A percentile compares a stretch with the other conserved stretches of the same genome.
Conservation (phyloP, 1,140 invertebrate species). For the Hyles vespertilio region DNA sequence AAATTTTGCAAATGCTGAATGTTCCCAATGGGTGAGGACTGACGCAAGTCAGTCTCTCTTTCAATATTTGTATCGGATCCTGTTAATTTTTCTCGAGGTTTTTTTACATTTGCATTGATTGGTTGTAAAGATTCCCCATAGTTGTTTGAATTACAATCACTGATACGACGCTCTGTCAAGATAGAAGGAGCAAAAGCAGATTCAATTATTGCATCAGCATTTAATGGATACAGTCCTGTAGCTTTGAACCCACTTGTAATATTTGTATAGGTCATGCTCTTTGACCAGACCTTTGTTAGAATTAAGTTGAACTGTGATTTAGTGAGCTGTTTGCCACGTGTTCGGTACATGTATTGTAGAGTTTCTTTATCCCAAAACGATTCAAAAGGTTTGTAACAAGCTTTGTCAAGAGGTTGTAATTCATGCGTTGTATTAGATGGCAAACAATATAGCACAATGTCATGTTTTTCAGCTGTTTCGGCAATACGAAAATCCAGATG, state of each 20-base stretch:
- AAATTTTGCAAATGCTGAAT: no score
- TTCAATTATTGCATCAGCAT: conserved; percentile 34
- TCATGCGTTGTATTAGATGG: conserved; percentile 59
- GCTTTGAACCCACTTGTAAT: conserved; percentile 30
- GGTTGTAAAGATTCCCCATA: no score
- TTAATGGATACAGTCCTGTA: conserved; percentile 31
- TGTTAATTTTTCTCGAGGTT: no score
- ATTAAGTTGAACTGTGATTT: conserved; percentile 44
- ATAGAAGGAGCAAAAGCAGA: conserved; percentile 29
- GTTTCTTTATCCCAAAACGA: conserved; percentile 35
- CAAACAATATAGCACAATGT: conserved; percentile 30
- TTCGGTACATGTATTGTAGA: conserved; percentile 25
- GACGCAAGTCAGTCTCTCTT: no score
- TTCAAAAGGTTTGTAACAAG: conserved; percentile 43
- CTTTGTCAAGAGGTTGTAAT: conserved; percentile 47
- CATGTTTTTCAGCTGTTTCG: conserved; percentile 30
- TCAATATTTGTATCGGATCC: no score
- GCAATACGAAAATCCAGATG: conserved; percentile 42
- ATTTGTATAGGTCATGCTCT: conserved; percentile 29
- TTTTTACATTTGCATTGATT: no score
- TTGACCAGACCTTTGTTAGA: conserved; percentile 41
- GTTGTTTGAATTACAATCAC: not conserved
- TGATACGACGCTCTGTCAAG: conserved; percentile 18
- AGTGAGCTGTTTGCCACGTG: conserved; percentile 27
- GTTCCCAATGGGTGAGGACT: no score